Evolutionary conservation across 2,113 vertebrate genomes (phyloP).

Genomic region (Notiomystis cincta): DNA sequence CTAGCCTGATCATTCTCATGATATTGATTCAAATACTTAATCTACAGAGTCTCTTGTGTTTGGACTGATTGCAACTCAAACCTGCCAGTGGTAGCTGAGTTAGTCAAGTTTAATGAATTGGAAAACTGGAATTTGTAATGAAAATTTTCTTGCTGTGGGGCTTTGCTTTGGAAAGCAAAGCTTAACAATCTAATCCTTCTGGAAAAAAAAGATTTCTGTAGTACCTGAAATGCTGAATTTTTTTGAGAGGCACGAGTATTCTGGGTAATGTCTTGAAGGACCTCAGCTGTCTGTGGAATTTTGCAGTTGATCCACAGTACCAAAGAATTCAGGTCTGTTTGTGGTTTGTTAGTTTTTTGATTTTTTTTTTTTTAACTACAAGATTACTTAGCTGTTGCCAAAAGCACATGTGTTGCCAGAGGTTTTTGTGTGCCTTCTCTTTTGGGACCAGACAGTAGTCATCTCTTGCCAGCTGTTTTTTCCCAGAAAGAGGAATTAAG

Average conservation of each 20-base stretch:
- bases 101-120: not conserved
- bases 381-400: not conserved
- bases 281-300: not conserved
- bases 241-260: not conserved
- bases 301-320: not conserved
- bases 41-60: not conserved
- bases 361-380: not conserved
- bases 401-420: not conserved
- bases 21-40: not conserved
- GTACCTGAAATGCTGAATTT: not conserved
- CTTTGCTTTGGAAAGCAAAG: not conserved
- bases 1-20: not conserved
- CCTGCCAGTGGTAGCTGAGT: not conserved
- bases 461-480: not conserved
- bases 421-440: not conserved
- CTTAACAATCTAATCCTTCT: not conserved
- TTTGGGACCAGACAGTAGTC: not conserved
- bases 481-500: not conserved
- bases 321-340: not conserved
- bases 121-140: not conserved
- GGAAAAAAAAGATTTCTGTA: not conserved
- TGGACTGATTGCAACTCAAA: not conserved
- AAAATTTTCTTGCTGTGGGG: not conserved
- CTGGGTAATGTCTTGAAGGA: not conserved
- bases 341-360: not conserved